A percentile compares a stretch with the other conserved stretches of the same genome.
Conservation (phyloP, 2,888 invertebrate species). For the Omphaloscelis lunosa region DNA sequence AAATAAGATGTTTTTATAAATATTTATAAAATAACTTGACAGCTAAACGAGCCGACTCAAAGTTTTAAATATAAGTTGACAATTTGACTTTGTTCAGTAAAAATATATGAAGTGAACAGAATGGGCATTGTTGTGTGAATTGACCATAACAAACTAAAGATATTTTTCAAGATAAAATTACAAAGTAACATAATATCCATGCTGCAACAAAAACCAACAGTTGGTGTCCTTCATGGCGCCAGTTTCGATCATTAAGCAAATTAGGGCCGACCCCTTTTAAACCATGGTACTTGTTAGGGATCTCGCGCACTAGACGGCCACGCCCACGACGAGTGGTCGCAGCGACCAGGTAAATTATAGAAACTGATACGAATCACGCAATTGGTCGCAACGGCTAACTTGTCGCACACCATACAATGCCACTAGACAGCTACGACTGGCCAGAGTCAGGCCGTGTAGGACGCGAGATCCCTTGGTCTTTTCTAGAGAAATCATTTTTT, state of each 20-base stretch:
- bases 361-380: too few species aligned
- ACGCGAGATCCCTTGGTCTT: too few species aligned
- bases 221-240: not conserved
- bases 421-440: too few species aligned
- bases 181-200: not conserved
- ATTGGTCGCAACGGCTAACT: too few species aligned
- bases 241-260: not conserved
- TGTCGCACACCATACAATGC: too few species aligned
- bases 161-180: too few species aligned
- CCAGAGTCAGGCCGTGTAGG: too few species aligned
- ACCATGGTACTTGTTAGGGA: not conserved
- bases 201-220: not conserved
- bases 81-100: conserved; percentile 3
- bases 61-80: conserved; percentile 26
- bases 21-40: conserved; percentile 43
- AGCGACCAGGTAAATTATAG: too few species aligned
- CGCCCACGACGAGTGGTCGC: too few species aligned
- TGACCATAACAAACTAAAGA: too few species aligned
- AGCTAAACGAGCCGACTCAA: conserved; percentile 7
- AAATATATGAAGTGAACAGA: not conserved
- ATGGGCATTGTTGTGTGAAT: not conserved
- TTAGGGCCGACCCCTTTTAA: not conserved
- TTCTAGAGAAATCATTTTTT: too few species aligned
- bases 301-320: too few species aligned
- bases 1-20: conserved; percentile 44